Evolutionary conservation across 1,140 invertebrate species (phyloP).

Genomic region (Drosophila ironensis): DNA sequence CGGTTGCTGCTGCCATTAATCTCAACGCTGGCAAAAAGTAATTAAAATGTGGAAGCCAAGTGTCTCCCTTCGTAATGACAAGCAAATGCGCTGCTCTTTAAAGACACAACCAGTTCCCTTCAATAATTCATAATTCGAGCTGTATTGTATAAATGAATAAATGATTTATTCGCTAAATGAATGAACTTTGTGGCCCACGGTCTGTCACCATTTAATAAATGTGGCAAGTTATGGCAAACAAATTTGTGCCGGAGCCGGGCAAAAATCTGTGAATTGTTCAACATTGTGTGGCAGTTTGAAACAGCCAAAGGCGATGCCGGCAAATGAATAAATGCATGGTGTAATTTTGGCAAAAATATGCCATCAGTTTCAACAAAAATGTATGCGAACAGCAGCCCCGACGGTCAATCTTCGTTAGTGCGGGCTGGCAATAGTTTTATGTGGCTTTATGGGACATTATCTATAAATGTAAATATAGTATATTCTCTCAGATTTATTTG

Average conservation of each 20-base stretch:
- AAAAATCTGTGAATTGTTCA: slow-evolving; percentile 18
- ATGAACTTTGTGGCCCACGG: slow-evolving; percentile 3
- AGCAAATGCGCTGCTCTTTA: no score
- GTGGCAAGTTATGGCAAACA: slow-evolving; percentile 7
- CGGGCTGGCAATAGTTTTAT: no score
- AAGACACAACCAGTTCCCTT: neutral
- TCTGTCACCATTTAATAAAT: slow-evolving; percentile 7
- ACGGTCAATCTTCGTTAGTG: no score
- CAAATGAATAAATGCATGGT: slow-evolving; percentile 27
- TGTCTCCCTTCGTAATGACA: no score
- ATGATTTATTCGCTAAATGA: neutral
- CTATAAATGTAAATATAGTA: no score
- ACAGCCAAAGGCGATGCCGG: neutral
- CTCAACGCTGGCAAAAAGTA: neutral
- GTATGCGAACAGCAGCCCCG: neutral
- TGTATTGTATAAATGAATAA: neutral
- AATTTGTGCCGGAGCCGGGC: neutral
- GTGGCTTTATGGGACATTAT: neutral
- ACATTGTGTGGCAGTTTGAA: slow-evolving; percentile 27
- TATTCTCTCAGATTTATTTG: slow-evolving; percentile 24
- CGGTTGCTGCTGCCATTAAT: slow-evolving; percentile 8
- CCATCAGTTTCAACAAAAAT: slow-evolving; percentile 2
- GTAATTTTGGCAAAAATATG: slow-evolving; percentile 8
- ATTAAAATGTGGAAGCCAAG: no score
- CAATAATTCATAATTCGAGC: neutral